Percentiles rank a stretch among this genome's conserved stretches.
Conservation (phyloP, 2,797 vertebrate genomes). For the Parauchenoglanis ngamensis region DNA sequence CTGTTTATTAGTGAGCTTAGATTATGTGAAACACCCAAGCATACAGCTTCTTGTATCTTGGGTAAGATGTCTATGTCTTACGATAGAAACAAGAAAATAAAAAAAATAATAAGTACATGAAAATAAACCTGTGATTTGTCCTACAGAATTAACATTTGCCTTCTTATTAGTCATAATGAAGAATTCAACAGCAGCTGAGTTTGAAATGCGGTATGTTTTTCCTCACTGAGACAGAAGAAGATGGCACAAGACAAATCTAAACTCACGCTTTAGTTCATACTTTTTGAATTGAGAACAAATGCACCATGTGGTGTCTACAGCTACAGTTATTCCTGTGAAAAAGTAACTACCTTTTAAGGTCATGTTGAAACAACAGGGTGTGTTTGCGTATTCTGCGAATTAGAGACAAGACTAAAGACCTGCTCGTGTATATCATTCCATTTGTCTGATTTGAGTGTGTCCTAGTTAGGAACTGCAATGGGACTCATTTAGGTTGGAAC, state of each 20-base stretch:
- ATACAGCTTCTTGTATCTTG: background rate
- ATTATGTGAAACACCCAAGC: background rate
- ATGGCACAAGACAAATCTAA: background rate
- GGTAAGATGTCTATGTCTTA: background rate
- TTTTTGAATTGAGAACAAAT: constrained; percentile 6
- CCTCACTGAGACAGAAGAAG: background rate
- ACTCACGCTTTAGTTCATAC: background rate
- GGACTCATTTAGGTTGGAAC: constrained; percentile 81
- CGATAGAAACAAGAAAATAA: background rate
- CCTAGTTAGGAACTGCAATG: constrained; percentile 78
- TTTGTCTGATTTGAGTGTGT: constrained; percentile 74
- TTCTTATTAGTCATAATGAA: background rate
- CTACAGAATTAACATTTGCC: background rate
- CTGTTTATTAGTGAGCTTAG: background rate
- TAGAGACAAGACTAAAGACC: constrained; percentile 68
- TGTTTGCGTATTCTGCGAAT: constrained; percentile 62
- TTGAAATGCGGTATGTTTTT: background rate
- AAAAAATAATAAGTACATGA: background rate
- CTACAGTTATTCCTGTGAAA: background rate
- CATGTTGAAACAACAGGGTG: constrained; percentile 32
- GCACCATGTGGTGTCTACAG: background rate
- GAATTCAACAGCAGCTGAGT: background rate
- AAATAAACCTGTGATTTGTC: background rate
- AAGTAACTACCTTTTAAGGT: constrained; percentile 7
- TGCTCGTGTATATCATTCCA: constrained; percentile 72